A percentile compares a stretch with the other conserved stretches of the same genome.
Evolutionary conservation across 2,113 vertebrate species (phyloP).

Genomic region (Eulacestoma nigropectus): DNA sequence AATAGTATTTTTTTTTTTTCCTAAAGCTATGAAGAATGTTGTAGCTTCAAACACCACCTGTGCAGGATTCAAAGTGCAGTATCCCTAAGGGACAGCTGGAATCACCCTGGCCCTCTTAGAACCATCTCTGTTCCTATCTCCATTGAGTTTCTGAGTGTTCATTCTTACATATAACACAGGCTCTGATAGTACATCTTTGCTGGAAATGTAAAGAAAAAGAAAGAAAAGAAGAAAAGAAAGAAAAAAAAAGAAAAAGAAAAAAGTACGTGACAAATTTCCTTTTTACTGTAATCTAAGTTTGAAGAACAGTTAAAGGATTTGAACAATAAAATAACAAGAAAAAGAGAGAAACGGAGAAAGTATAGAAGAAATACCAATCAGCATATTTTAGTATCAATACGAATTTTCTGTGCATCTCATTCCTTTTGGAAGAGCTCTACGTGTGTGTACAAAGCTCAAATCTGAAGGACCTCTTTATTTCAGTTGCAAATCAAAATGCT

Average conservation of each 20-base stretch:
- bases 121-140: neutral
- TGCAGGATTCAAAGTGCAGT: neutral
- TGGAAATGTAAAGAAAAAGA: neutral
- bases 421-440: neutral
- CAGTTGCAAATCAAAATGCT: neutral
- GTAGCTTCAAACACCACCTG: neutral
- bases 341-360: neutral
- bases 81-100: neutral
- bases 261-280: fast-evolving
- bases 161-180: neutral
- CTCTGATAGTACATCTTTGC: fast-evolving
- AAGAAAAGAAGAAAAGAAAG: no score
- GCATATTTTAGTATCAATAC: neutral
- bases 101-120: neutral
- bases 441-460: neutral
- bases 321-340: neutral
- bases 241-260: neutral
- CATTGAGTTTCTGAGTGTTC: no score
- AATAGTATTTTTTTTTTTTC: neutral
- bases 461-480: neutral
- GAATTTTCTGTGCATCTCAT: neutral
- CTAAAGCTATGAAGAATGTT: neutral
- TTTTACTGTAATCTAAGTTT: neutral
- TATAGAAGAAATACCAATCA: neutral
- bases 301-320: neutral